A percentile compares a stretch with the other conserved stretches of the same genome.
phyloP scores from a whole-genome alignment of 1,140 invertebrate species.

The Drosophila setifemur region DNA sequence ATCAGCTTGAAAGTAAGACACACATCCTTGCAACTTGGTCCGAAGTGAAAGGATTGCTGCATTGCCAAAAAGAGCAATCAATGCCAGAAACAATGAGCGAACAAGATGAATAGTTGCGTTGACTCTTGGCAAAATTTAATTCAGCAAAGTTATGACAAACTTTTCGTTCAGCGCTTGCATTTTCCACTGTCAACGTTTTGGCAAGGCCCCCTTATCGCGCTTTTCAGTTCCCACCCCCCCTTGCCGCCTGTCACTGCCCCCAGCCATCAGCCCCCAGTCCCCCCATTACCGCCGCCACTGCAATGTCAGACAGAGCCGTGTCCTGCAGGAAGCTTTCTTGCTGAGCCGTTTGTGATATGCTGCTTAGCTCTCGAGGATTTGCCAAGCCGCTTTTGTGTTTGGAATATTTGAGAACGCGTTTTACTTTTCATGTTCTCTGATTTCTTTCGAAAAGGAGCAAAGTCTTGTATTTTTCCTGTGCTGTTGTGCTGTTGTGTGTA shows the following conservation, averaged over 20 bases:
- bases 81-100: slow-evolving; percentile 46
- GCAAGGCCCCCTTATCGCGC: not conserved
- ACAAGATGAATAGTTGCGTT: slow-evolving; percentile 42
- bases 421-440: slow-evolving; percentile 47
- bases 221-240: not conserved
- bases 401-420: slow-evolving; percentile 69
- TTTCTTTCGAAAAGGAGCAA: slow-evolving; percentile 12
- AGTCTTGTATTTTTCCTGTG: slow-evolving; percentile 55
- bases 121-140: slow-evolving; percentile 55
- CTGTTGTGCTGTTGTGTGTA: slow-evolving; percentile 34
- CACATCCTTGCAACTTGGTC: not conserved
- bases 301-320: slow-evolving; percentile 35
- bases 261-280: not conserved
- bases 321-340: slow-evolving; percentile 43
- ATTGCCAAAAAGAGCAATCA: slow-evolving; percentile 34
- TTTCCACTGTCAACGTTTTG: slow-evolving; percentile 63
- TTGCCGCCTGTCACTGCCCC: not conserved
- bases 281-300: not conserved
- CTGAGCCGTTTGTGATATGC: slow-evolving; percentile 69
- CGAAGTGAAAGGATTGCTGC: slow-evolving; percentile 15
- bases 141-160: slow-evolving; percentile 73
- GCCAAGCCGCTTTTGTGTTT: slow-evolving; percentile 69
- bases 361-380: slow-evolving; percentile 72
- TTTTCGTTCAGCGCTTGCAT: slow-evolving; percentile 50
- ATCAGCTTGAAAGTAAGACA: slow-evolving; percentile 19